Base-by-base conservation (phyloP, 1,140 invertebrate species). In the Araneus ventricosus region DNA sequence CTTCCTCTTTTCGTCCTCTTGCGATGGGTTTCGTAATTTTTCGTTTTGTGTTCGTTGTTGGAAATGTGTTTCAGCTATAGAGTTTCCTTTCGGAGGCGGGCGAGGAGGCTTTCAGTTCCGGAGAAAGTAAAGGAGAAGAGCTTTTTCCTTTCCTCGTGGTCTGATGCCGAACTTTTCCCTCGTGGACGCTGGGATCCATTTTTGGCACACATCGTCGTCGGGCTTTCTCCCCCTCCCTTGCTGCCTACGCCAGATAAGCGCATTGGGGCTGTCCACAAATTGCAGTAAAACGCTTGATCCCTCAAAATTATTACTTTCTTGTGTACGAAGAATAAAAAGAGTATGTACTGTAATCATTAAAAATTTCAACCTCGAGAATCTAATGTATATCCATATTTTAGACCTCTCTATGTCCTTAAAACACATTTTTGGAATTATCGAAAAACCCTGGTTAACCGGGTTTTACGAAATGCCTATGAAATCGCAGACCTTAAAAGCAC, bases 201-300 rank as follows among this genome's bases (percentile, higher is more conserved):
- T 75, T 90, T 90, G 70, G 88, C 45, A 80, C 39, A 57, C 37
- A 27, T 37, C 41, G 17, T 75, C n/a, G 61, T 87, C 85, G 85
- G 30, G 27, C 59, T 6, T 4, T 61, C 6, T 14, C 39, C 52
- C 59, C 80, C 80, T 80, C 75, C 52, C 41, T 27, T 8, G 17
- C 88, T 90, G 88, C 88, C 88, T 90, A 90, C 88, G 70, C 88
- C 88, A 59, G 24, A 67, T 27, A 39, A 34, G 10, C 37, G 20
- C 1, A 37, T 63, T 22, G 85, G 87, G 87, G 39, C 0, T 17
- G 22, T 88, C n/a, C n/a, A 10, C n/a, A 88, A 10, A 88, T 70
- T 88, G 37, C 24, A n/a, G 8, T 14, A 27, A 14, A n/a, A 8
- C 3, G 4, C 8, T 67, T 67, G 24, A 3, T n/a, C 63, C 1